Evolutionary conservation across 1,140 invertebrate species (phyloP).

Genomic region (Physella acuta): DNA sequence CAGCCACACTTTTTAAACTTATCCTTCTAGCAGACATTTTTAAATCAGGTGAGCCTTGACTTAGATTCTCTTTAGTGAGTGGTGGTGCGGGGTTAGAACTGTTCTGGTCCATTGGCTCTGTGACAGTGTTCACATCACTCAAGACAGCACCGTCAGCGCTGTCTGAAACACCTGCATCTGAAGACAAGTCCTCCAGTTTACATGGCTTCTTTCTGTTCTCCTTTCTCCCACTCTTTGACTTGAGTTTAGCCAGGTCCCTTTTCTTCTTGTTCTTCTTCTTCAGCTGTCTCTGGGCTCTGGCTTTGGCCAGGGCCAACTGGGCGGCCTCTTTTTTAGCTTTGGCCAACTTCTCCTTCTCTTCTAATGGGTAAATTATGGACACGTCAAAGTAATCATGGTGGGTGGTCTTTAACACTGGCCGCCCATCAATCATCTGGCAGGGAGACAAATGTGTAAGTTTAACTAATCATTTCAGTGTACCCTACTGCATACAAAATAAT

Average conservation of each 20-base stretch:
- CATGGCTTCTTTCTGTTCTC: neutral
- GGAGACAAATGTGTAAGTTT: no score
- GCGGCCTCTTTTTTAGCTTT: slow-evolving; percentile 24
- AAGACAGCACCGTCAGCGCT: neutral
- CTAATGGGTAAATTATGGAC: neutral
- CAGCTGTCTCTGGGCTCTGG: slow-evolving; percentile 9
- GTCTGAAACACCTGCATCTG: neutral
- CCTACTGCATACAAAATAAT: no score
- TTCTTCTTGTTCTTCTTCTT: slow-evolving; percentile 15
- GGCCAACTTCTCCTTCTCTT: slow-evolving; percentile 20
- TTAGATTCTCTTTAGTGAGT: no score
- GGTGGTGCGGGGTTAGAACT: neutral
- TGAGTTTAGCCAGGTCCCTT: neutral
- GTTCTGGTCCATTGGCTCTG: neutral
- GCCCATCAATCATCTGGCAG: slow-evolving; percentile 17
- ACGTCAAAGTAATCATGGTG: neutral
- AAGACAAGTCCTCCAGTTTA: neutral
- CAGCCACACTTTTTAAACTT: no score
- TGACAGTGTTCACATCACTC: neutral
- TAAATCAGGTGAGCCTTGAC: no score
- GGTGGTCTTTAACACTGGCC: slow-evolving; percentile 19
- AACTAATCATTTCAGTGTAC: no score
- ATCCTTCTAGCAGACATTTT: no score
- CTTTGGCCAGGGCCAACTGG: slow-evolving; percentile 21
- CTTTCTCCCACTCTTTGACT: neutral